Evolutionary conservation across 2,113 vertebrate genomes (phyloP).

Genomic region (Apistogramma diplotaenia): DNA sequence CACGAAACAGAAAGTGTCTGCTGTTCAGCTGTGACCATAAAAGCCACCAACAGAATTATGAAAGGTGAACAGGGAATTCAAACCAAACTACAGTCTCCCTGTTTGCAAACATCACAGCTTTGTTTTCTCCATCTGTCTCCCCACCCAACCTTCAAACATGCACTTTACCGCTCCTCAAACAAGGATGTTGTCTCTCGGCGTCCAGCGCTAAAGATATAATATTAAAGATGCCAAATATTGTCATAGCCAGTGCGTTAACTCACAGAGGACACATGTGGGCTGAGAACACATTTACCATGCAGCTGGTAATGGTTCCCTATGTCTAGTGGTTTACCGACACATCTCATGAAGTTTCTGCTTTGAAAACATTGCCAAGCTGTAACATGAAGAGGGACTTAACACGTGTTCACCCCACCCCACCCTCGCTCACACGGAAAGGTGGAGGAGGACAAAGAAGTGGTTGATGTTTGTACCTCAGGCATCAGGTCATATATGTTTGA

Average conservation of each 20-base stretch:
- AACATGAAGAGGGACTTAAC: not conserved
- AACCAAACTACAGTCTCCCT: not conserved
- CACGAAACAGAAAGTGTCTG: not conserved
- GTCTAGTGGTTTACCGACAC: not conserved
- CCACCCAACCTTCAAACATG: not conserved
- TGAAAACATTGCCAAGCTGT: not conserved
- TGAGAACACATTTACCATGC: not conserved
- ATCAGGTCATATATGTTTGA: constrained; percentile 36
- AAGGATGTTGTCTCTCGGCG: not conserved
- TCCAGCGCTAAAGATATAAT: not conserved
- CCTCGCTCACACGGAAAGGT: not conserved
- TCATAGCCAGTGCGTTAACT: not conserved
- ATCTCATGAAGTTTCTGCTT: not conserved
- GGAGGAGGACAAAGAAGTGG: constrained; percentile 14
- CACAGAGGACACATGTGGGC: not conserved
- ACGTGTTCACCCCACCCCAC: not conserved
- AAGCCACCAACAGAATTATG: not conserved
- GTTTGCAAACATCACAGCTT: not conserved
- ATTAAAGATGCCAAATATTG: not conserved
- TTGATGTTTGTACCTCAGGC: constrained; percentile 16
- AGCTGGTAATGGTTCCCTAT: not conserved
- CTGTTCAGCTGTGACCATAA: not conserved
- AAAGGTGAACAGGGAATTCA: not conserved
- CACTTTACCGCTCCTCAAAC: not conserved
- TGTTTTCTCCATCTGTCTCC: not conserved